A percentile compares a stretch with the other conserved stretches of the same genome.
These are phyloP conservation scores for Pelagia noctiluca DNA, from an alignment of 30 jellyfish, hydroid and myxozoan species.

Conservation along the genomic window DNA sequence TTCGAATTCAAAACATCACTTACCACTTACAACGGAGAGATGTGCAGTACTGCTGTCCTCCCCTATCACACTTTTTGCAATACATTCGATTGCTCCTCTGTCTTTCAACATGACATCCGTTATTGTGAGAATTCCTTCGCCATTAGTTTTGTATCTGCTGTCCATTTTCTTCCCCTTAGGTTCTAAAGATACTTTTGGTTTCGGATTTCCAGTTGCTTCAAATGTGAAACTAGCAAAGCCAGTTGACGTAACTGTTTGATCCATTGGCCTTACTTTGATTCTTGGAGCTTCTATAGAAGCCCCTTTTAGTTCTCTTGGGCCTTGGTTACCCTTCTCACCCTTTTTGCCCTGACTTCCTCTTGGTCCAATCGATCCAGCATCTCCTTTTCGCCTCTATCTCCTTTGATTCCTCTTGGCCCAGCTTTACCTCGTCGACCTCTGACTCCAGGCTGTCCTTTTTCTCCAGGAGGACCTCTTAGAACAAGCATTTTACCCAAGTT, in stretches of 20 bases:
- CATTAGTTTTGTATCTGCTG: background rate
- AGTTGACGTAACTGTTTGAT: background rate
- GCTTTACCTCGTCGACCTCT: constrained; percentile 10
- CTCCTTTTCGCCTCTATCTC: constrained; percentile 15
- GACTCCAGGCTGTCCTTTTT: background rate
- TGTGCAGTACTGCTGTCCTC: background rate
- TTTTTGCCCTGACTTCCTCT: background rate
- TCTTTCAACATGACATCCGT: constrained; percentile 1
- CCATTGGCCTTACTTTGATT: background rate
- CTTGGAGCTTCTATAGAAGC: constrained; percentile 9
- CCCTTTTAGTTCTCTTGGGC: constrained; percentile 20
- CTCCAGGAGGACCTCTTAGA: background rate
- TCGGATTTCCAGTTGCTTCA: constrained; percentile 38
- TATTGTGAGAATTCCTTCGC: background rate
- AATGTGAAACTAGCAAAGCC: background rate
- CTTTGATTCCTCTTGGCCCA: constrained; percentile 34
- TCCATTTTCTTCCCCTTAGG: constrained; percentile 16
- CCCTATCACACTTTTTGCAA: constrained; percentile 42
- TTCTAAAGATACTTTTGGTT: constrained; percentile 27
- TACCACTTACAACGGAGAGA: background rate
- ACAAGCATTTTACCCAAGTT: background rate
- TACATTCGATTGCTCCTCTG: constrained; percentile 27
- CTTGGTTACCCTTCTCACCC: background rate
- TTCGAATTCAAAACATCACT: background rate
- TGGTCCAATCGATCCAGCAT: constrained; percentile 18